Percentiles rank a stretch among this genome's conserved stretches.
phyloP scores from a whole-genome alignment of 2,113 vertebrate genomes.

The Lathamus discolor region DNA sequence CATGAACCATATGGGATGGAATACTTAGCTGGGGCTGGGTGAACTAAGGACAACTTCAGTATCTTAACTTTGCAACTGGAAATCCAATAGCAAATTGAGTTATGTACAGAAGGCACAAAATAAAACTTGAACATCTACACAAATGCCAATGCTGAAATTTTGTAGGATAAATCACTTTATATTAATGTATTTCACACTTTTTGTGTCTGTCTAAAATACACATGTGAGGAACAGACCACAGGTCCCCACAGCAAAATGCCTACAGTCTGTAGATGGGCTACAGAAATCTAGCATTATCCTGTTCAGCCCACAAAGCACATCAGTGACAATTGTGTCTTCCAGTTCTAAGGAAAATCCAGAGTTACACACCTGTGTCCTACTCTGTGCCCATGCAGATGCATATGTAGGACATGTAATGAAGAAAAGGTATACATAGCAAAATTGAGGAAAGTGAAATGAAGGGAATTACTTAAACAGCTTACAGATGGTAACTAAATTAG shows the following conservation, averaged over 20 bases:
- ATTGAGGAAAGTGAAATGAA: constrained; percentile 20
- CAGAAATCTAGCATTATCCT: neutral
- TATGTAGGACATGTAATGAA: neutral
- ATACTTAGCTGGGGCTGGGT: neutral
- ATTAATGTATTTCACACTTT: neutral
- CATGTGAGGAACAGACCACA: neutral
- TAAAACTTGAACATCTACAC: neutral
- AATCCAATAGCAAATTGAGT: neutral
- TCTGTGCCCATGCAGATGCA: neutral
- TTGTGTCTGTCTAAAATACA: neutral
- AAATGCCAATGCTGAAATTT: neutral
- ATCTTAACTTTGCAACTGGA: neutral
- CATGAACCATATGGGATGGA: neutral
- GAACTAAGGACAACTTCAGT: constrained; percentile 36
- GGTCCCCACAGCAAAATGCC: neutral
- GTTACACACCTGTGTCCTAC: neutral
- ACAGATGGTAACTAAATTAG: constrained; percentile 49
- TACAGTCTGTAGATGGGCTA: neutral
- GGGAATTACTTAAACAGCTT: constrained; percentile 37
- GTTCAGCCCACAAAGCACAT: neutral
- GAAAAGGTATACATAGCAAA: neutral
- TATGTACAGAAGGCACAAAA: neutral
- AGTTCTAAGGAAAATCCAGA: neutral
- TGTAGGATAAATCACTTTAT: neutral
- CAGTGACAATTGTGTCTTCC: neutral